Conservation (phyloP, 1,140 invertebrate genomes). For the Polypedilum vanderplanki region DNA sequence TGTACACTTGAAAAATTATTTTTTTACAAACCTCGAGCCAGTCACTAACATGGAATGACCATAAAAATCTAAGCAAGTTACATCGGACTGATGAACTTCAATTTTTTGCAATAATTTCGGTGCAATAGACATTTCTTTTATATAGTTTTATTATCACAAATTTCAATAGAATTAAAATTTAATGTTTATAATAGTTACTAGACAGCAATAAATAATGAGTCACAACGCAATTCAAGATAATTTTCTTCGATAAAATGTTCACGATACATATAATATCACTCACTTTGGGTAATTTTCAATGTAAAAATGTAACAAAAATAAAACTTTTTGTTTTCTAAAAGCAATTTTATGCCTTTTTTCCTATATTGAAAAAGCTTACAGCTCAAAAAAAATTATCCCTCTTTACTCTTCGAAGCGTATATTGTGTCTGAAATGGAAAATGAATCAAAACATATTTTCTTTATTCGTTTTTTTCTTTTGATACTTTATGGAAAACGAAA, state of each 20-base stretch:
- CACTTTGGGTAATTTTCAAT: not conserved
- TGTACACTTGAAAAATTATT: not conserved
- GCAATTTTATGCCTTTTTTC: too few species aligned
- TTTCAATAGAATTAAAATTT: too few species aligned
- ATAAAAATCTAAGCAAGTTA: conserved; percentile 57
- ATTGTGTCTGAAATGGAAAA: not conserved
- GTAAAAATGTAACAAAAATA: too few species aligned
- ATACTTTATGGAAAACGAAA: not conserved
- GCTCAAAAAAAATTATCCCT: not conserved
- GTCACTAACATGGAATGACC: conserved; percentile 52
- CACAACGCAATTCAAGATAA: conserved; percentile 6
- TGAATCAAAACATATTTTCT: not conserved
- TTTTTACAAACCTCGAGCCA: conserved; percentile 52
- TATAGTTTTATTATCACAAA: not conserved
- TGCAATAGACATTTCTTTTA: not conserved
- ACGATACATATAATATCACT: not conserved
- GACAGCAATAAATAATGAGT: not conserved
- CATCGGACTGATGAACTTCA: conserved; percentile 54
- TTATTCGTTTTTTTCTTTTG: not conserved
- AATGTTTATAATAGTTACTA: not conserved
- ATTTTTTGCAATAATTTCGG: conserved; percentile 48
- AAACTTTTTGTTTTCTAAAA: too few species aligned
- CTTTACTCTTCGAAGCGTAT: not conserved
- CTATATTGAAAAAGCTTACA: not conserved
- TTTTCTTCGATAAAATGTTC: not conserved